These are phyloP conservation scores for Arvicanthis niloticus DNA, from an alignment of 2,113 vertebrate genomes.

Conservation along the genomic window DNA sequence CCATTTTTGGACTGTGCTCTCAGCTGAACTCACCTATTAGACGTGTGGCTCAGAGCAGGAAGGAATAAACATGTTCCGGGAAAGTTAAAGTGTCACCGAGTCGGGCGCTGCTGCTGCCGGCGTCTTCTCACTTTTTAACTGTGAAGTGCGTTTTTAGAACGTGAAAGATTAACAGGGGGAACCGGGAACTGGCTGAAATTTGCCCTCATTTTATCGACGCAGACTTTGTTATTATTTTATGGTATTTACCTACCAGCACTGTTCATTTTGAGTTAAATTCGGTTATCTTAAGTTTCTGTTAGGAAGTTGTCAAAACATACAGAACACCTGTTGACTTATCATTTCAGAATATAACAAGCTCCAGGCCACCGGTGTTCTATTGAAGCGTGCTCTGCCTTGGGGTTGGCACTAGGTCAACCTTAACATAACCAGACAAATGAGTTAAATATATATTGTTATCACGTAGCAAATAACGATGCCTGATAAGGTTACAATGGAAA, in stretches of 20 bases:
- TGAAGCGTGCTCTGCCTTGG: background rate
- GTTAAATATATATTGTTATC: background rate
- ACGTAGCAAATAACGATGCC: background rate
- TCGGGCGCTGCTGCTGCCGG: conserved; percentile 50
- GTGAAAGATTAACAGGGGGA: conserved; percentile 73
- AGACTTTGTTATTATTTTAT: conserved; percentile 55
- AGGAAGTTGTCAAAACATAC: conserved; percentile 35
- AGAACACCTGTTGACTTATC: background rate
- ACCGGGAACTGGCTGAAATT: conserved; percentile 44
- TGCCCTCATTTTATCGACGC: conserved; percentile 59
- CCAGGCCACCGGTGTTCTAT: background rate
- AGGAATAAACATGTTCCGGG: conserved; percentile 38
- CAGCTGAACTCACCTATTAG: background rate
- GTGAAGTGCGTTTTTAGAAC: conserved; percentile 70
- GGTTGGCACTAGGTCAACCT: background rate
- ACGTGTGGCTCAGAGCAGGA: background rate
- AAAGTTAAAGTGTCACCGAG: conserved; percentile 66
- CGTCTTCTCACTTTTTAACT: conserved; percentile 71
- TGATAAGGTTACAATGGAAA: background rate
- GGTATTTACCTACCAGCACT: conserved; percentile 60
- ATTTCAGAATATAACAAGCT: background rate
- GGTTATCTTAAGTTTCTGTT: conserved; percentile 49
- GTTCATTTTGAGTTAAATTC: conserved; percentile 62
- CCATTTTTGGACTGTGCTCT: background rate
- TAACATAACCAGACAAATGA: background rate